Evolutionary conservation across 2,113 vertebrate genomes (phyloP).

Genomic region (Labeo catla): DNA sequence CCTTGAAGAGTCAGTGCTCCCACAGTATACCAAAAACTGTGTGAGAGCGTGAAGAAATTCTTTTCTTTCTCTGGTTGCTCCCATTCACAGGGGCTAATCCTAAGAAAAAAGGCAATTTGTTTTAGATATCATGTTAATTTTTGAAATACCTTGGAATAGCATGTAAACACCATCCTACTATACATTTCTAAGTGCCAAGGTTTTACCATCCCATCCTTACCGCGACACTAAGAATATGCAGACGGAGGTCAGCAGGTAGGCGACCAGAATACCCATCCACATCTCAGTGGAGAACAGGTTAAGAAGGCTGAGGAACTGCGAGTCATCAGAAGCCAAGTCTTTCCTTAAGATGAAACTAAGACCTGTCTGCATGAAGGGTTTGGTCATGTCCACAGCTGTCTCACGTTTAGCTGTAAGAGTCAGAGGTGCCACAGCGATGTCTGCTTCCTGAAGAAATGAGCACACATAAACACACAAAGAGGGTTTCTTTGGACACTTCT

Average conservation of each 20-base stretch:
- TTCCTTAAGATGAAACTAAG: constrained; percentile 83
- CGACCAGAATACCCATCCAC: constrained; percentile 82
- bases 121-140: not conserved
- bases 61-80: constrained; percentile 76
- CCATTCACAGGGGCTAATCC: constrained; percentile 89
- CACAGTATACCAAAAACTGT: constrained; percentile 88
- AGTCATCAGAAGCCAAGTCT: constrained; percentile 65
- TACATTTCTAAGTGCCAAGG: not conserved
- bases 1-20: constrained; percentile 88
- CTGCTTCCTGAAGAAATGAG: constrained; percentile 79
- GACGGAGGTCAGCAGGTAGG: constrained; percentile 82
- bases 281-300: constrained; percentile 84
- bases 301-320: constrained; percentile 80
- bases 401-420: constrained; percentile 81
- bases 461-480: constrained; percentile 7
- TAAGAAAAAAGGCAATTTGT: constrained; percentile 50
- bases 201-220: constrained; percentile 62
- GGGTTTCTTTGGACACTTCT: not conserved
- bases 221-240: constrained; percentile 85
- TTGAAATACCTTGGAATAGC: not conserved
- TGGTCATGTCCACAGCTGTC: constrained; percentile 81
- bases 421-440: constrained; percentile 84
- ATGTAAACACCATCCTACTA: not conserved
- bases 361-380: constrained; percentile 86
- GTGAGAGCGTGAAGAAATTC: constrained; percentile 81